Evolutionary conservation across 1,140 invertebrate genomes (phyloP).

Genomic region (Eumaeus atala): DNA sequence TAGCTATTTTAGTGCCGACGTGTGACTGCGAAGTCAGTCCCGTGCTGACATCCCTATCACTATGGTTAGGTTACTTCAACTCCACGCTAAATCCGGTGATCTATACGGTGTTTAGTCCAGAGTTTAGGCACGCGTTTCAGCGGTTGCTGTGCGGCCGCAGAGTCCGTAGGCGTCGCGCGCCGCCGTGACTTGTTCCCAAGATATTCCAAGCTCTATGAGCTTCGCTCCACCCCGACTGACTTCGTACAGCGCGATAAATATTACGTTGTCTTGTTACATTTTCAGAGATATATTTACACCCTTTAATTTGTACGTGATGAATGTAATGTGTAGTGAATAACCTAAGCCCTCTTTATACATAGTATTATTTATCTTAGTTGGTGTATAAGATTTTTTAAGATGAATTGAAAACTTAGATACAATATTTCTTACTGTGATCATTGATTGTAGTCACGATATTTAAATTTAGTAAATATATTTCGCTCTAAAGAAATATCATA

Average conservation of each 20-base stretch:
- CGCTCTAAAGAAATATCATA: conserved; percentile 27
- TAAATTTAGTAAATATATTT: conserved; percentile 30
- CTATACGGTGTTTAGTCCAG: conserved; percentile 92
- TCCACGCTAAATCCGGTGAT: conserved; percentile 92
- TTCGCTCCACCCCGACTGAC: conserved; percentile 53
- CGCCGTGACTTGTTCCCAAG: conserved; percentile 33
- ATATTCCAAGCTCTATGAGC: conserved; percentile 9
- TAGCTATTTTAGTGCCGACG: conserved; percentile 87
- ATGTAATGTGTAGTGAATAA: conserved; percentile 56
- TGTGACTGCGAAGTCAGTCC: conserved; percentile 76
- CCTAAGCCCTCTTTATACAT: conserved; percentile 31
- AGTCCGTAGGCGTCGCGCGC: conserved; percentile 65
- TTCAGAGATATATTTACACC: conserved; percentile 74
- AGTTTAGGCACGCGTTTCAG: conserved; percentile 91
- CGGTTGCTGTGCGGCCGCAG: conserved; percentile 82
- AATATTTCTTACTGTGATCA: conserved; percentile 39
- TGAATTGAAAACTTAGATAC: conserved; percentile 28
- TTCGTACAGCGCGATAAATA: conserved; percentile 55
- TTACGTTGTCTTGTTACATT: conserved; percentile 71
- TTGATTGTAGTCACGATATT: conserved; percentile 28
- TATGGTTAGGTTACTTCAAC: conserved; percentile 92
- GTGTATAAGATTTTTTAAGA: conserved; percentile 12
- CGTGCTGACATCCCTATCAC: conserved; percentile 81
- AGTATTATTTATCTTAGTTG: conserved; percentile 32
- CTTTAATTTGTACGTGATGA: conserved; percentile 68